Evolutionary conservation across 2,888 invertebrate genomes (phyloP), one percentile per base, ranked within the genome.

Genomic region (Mesorhabditis spiculigera): DNA sequence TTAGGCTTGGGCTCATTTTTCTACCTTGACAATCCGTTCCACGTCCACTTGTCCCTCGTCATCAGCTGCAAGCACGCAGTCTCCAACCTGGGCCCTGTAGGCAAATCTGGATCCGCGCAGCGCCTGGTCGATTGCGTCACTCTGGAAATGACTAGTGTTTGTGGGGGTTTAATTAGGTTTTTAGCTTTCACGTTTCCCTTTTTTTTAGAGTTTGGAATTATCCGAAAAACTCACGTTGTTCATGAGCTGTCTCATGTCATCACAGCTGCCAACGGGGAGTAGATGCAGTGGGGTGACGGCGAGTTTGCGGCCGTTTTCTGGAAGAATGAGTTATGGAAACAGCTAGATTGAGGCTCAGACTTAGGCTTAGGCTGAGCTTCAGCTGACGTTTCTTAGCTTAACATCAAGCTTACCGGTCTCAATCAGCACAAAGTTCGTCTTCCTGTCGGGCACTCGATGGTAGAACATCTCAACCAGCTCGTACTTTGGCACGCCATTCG

Each of bases 391-490:
- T 28, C 28, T 28, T 28, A 28, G 28, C 28, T 28, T 28, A 28
- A 28, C 58, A 50, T 50, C 58, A 10, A 50, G 58, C 58, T 50
- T 50, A 58, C 76, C 76, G 0, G 85, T 85, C 66, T 76, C 74
- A 4, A 85, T 67, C 45, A 75, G 70, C 6, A 82, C 75, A 63
- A 85, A 85, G 43, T 75, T 73, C 4, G 79, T 78, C 6, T 70
- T 62, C 0, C 81, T 82, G 43, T 81, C 73, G 13, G 81, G 80
- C 58, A 84, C 80, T 45, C 82, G 71, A 64, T 85, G 85, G 66
- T 85, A 85, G 77, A 85, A 85, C 81, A 85, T 80, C 68, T 85
- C 85, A 10, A 85, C 81, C 43, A 79, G 71, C 63, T 85, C 85
- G 73, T 82, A 85, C 69, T 81, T 80, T 42, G 80, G 69, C 3